Percentiles rank a stretch among this genome's conserved stretches.
These are phyloP conservation scores for Phyllotreta cruciferae DNA, from an alignment of 2,888 invertebrate genomes.

Conservation along the genomic window DNA sequence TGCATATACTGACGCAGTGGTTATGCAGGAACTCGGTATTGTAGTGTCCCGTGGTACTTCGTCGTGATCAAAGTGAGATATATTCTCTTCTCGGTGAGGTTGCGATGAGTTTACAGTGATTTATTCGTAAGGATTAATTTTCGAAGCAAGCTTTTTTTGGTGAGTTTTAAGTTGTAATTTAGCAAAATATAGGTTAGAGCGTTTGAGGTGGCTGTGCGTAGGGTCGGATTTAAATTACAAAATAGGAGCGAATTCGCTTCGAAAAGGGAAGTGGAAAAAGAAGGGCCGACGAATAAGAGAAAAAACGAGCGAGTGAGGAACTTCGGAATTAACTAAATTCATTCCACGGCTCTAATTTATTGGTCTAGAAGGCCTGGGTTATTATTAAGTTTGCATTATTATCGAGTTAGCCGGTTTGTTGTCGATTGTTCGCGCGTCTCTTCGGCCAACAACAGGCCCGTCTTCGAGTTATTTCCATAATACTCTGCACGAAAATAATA, in stretches of 20 bases:
- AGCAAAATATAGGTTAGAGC: no score
- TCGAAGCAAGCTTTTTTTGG: no score
- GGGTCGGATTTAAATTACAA: slow-evolving; percentile 24
- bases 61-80: slow-evolving; percentile 7
- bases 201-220: no score
- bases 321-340: slow-evolving; percentile 47
- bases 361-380: slow-evolving; percentile 47
- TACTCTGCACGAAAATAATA: no score
- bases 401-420: slow-evolving; percentile 55
- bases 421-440: slow-evolving; percentile 53
- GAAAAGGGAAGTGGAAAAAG: slow-evolving; percentile 10
- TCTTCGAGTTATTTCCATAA: not conserved
- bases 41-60: slow-evolving; percentile 14
- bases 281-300: slow-evolving; percentile 12
- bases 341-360: slow-evolving; percentile 46
- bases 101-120: not conserved
- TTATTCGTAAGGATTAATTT: no score
- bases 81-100: slow-evolving; percentile 1
- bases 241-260: slow-evolving; percentile 29
- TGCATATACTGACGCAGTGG: slow-evolving; percentile 1
- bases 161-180: no score
- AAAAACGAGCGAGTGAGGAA: slow-evolving; percentile 33
- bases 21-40: slow-evolving; percentile 5
- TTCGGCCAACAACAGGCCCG: slow-evolving; percentile 7
- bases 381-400: slow-evolving; percentile 58